These are phyloP conservation scores for Astur gentilis DNA, from an alignment of 2,113 vertebrate species.

Conservation along the genomic window DNA sequence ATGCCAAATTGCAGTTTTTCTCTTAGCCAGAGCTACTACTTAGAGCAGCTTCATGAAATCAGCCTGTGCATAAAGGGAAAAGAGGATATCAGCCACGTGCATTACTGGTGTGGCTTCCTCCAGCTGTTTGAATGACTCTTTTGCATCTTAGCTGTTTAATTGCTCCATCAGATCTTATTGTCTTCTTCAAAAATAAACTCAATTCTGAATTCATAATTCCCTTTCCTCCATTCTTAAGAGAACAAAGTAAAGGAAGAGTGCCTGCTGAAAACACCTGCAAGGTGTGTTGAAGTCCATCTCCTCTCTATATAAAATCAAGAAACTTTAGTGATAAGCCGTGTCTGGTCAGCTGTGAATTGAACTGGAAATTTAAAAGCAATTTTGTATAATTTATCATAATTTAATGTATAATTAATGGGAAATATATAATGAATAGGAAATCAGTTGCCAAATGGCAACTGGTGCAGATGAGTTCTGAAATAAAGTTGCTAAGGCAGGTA, in stretches of 20 bases:
- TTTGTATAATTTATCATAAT: background rate
- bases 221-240: background rate
- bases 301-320: background rate
- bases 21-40: background rate
- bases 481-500: background rate
- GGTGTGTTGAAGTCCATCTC: background rate
- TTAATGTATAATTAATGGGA: background rate
- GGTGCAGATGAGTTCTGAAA: background rate
- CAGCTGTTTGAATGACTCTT: background rate
- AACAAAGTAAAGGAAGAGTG: background rate
- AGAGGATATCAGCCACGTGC: background rate
- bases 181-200: background rate
- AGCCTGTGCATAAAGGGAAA: background rate
- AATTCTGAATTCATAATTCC: background rate
- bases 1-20: background rate
- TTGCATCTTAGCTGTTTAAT: background rate
- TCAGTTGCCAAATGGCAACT: background rate
- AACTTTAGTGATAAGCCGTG: background rate
- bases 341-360: background rate
- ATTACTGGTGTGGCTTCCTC: background rate
- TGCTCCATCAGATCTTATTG: background rate
- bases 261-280: background rate
- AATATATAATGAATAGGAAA: background rate
- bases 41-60: background rate
- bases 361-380: background rate